Percentiles rank a stretch among this genome's conserved stretches.
Evolutionary conservation across 2,888 invertebrate genomes (phyloP).

Genomic region (Drosophila yooni): DNA sequence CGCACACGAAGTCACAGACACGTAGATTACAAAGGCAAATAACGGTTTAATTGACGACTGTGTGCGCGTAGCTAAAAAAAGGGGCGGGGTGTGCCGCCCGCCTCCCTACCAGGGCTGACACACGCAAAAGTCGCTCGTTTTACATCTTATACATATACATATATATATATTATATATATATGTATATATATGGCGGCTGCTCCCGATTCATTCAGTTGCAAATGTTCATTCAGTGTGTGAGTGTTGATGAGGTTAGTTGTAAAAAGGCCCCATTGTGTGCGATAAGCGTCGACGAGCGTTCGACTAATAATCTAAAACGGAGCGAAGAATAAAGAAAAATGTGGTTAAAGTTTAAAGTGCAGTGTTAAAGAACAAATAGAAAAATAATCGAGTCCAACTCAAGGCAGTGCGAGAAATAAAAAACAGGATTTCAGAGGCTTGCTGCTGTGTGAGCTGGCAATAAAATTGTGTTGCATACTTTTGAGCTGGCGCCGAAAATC

Average conservation of each 20-base stretch:
- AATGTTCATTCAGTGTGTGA: conserved; percentile 75
- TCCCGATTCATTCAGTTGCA: conserved; percentile 65
- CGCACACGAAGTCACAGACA: conserved; percentile 6
- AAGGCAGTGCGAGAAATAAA: conserved; percentile 17
- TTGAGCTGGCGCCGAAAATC: conserved; percentile 59
- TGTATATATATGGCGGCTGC: conserved; percentile 28
- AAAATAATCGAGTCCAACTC: conserved; percentile 9
- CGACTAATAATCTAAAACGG: conserved; percentile 10
- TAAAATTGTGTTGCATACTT: conserved; percentile 64
- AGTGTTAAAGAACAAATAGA: conserved; percentile 35
- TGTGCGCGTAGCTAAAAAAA: conserved; percentile 12
- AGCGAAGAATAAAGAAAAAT: conserved; percentile 11
- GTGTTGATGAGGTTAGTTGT: conserved; percentile 77
- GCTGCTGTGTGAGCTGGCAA: conserved; percentile 29
- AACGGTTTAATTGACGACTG: conserved; percentile 40
- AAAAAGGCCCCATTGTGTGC: conserved; percentile 44
- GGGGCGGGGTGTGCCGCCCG: conserved; percentile 25
- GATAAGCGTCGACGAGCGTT: conserved; percentile 24
- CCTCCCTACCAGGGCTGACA: conserved; percentile 47
- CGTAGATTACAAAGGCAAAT: conserved; percentile 53
- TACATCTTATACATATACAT: conserved; percentile 32
- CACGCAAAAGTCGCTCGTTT: conserved; percentile 28
- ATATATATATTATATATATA: not conserved
- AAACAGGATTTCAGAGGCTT: conserved; percentile 12
- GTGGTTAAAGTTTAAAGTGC: conserved; percentile 46